A percentile compares a stretch with the other conserved stretches of the same genome.
These are phyloP conservation scores for Champsocephalus esox DNA, from an alignment of 2,797 vertebrate species.

Conservation along the genomic window DNA sequence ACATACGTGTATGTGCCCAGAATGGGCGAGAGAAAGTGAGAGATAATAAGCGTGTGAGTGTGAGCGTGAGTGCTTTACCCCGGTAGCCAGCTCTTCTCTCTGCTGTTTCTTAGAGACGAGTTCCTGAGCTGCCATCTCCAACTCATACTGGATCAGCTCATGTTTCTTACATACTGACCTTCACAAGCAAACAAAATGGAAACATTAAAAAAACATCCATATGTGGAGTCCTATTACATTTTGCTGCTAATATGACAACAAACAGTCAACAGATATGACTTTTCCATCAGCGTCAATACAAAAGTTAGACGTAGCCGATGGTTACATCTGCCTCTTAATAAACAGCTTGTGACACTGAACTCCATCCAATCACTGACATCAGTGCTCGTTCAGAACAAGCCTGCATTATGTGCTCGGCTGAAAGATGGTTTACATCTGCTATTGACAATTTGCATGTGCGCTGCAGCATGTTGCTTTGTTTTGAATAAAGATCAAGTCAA, in stretches of 20 bases:
- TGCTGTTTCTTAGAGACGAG: constrained; percentile 94
- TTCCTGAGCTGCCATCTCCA: constrained; percentile 93
- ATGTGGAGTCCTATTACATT: neutral
- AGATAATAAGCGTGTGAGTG: neutral
- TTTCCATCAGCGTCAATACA: neutral
- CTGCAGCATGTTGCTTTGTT: neutral
- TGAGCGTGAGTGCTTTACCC: constrained; percentile 81
- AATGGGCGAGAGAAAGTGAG: constrained; percentile 1
- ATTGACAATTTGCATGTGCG: neutral
- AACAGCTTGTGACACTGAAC: neutral
- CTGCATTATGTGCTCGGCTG: neutral
- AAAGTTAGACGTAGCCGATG: neutral
- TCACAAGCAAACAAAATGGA: neutral
- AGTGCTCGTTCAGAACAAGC: neutral
- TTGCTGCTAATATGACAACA: neutral
- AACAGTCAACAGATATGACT: neutral
- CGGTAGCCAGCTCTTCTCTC: constrained; percentile 93
- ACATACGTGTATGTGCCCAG: neutral
- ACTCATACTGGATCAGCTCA: constrained; percentile 94
- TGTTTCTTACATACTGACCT: constrained; percentile 97
- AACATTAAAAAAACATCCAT: neutral
- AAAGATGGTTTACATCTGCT: constrained; percentile 3
- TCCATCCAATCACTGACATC: neutral
- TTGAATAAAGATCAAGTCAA: neutral
- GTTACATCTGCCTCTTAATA: too few relatives aligned